Percentiles rank a stretch among this genome's conserved stretches.
Conservation (phyloP, 2,888 invertebrate genomes). For the Steromphala cineraria region DNA sequence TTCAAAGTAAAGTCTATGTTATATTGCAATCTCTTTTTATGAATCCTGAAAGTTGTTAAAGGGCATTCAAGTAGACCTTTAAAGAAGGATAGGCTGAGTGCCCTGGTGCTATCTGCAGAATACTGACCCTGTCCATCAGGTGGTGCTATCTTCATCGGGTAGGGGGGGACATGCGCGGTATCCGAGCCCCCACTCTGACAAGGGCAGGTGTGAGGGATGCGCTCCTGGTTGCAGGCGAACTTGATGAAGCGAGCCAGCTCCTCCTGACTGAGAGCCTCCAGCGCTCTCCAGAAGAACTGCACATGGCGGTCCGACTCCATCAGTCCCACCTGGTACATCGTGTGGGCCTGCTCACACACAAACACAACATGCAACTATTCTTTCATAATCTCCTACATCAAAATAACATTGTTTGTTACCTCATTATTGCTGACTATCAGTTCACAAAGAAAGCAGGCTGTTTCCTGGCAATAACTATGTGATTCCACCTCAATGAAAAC, state of each 20-base stretch:
- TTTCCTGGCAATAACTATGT: too few relatives aligned
- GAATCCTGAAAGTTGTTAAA: too few relatives aligned
- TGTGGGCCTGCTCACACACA: conserved; percentile 64
- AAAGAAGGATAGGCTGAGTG: too few relatives aligned
- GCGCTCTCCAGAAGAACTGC: conserved; percentile 72
- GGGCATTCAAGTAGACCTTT: too few relatives aligned
- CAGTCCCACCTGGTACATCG: conserved; percentile 75
- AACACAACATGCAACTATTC: background rate
- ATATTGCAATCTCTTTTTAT: too few relatives aligned
- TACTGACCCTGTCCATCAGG: conserved; percentile 70
- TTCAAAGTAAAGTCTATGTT: too few relatives aligned
- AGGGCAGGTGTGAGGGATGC: conserved; percentile 73
- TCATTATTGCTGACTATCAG: too few relatives aligned
- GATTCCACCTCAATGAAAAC: too few relatives aligned
- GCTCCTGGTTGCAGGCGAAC: conserved; percentile 75
- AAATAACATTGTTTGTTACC: too few relatives aligned
- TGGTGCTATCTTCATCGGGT: conserved; percentile 75
- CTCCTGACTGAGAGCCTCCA: conserved; percentile 70
- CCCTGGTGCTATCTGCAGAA: background rate
- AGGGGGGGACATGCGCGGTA: conserved; percentile 73
- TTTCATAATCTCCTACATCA: too few relatives aligned
- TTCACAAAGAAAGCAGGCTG: too few relatives aligned
- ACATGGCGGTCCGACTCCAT: conserved; percentile 73
- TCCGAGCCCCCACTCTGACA: conserved; percentile 70
- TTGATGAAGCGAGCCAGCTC: conserved; percentile 73